These are phyloP conservation scores for Chrysochloris asiatica DNA, from an alignment of 2,113 vertebrate genomes.

Conservation along the genomic window DNA sequence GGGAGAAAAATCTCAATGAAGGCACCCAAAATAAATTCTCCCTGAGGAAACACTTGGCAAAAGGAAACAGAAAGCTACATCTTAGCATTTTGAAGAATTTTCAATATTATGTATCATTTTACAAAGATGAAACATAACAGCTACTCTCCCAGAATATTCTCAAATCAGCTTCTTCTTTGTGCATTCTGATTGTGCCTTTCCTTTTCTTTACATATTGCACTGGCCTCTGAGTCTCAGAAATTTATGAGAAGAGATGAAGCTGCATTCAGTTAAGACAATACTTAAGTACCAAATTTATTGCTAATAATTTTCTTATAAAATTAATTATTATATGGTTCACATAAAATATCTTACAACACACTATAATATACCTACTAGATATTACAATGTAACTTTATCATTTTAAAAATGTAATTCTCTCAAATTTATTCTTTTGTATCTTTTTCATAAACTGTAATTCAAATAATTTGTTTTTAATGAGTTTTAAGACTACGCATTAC, in stretches of 20 bases:
- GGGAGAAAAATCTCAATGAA: not conserved
- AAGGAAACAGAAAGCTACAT: not conserved
- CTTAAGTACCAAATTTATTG: not conserved
- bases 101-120: not conserved
- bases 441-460: conserved; percentile 9
- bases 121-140: not conserved
- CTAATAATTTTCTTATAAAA: conserved; percentile 4
- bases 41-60: not conserved
- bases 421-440: not conserved
- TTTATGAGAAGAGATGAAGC: not conserved
- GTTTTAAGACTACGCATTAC: not conserved
- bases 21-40: not conserved
- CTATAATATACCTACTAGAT: not conserved
- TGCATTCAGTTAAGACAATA: not conserved
- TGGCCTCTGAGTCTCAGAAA: not conserved
- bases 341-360: not conserved
- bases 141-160: not conserved
- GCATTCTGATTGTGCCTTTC: not conserved
- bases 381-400: not conserved
- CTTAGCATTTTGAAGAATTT: not conserved
- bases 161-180: not conserved
- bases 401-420: conserved; percentile 16
- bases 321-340: not conserved
- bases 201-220: not conserved
- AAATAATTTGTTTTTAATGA: conserved; percentile 23